Percentiles rank a stretch among this genome's conserved stretches.
Conservation (phyloP, 1,140 invertebrate genomes). For the Latrodectus geometricus region DNA sequence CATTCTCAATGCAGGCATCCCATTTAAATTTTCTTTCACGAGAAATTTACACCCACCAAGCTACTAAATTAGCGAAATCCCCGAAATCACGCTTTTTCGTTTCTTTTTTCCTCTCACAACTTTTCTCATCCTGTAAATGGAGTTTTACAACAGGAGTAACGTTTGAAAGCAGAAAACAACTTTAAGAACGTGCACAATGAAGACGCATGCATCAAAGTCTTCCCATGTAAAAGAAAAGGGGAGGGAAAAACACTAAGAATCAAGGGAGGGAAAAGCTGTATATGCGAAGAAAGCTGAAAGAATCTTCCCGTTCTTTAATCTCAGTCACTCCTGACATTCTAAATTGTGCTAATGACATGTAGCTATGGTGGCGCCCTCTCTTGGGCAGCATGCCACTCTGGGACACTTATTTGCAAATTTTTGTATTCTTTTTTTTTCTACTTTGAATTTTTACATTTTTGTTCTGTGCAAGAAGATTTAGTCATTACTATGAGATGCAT, state of each 20-base stretch:
- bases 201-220: slow-evolving; percentile 42
- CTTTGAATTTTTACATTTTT: slow-evolving; percentile 47
- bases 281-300: background rate
- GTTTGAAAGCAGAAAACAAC: slow-evolving; percentile 47
- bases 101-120: background rate
- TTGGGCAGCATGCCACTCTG: slow-evolving; percentile 26
- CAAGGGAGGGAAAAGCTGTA: background rate
- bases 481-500: slow-evolving; percentile 57
- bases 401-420: slow-evolving; percentile 21
- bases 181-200: slow-evolving; percentile 32
- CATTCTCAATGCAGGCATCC: too few relatives aligned
- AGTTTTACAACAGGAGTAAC: slow-evolving; percentile 8
- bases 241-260: background rate
- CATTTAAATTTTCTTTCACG: background rate
- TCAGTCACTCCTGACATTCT: slow-evolving; percentile 56
- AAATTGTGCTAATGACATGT: slow-evolving; percentile 61
- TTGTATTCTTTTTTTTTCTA: slow-evolving; percentile 10
- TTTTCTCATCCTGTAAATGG: slow-evolving; percentile 26
- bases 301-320: slow-evolving; percentile 45
- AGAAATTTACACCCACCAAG: background rate
- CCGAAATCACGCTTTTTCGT: background rate
- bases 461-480: slow-evolving; percentile 44
- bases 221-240: background rate
- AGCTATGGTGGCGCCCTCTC: slow-evolving; percentile 45
- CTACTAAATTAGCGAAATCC: slow-evolving; percentile 36